These are phyloP conservation scores for Crocuta crocuta DNA, from an alignment of 2,113 vertebrate species.

Conservation along the genomic window DNA sequence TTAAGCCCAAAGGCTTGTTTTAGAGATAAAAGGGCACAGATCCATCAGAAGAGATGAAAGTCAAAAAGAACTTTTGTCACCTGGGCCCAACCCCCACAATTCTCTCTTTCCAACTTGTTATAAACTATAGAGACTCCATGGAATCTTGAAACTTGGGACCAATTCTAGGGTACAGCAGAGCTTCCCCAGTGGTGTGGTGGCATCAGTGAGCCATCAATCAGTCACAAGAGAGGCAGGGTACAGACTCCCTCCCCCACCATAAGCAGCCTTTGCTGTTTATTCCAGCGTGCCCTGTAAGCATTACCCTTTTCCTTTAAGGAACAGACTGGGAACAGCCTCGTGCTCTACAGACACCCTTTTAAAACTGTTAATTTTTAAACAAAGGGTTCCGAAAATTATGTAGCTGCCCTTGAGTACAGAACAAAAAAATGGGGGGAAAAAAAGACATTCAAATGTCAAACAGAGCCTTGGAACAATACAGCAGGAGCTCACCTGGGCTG, in stretches of 20 bases:
- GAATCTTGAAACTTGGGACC: constrained; percentile 21
- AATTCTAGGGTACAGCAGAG: neutral
- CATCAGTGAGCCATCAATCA: neutral
- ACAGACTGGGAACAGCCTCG: neutral
- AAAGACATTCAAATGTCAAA: constrained; percentile 35
- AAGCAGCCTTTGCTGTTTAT: neutral
- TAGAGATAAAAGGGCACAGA: neutral
- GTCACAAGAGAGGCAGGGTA: neutral
- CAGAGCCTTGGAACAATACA: neutral
- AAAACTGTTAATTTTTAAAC: constrained; percentile 38
- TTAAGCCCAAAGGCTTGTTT: constrained; percentile 9
- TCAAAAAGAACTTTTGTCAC: constrained; percentile 13
- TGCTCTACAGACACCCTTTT: neutral
- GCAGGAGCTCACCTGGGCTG: neutral
- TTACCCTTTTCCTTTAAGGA: neutral
- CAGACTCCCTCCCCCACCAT: neutral
- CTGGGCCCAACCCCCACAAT: neutral
- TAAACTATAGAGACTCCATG: neutral
- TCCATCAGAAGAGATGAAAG: neutral
- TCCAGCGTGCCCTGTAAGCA: neutral
- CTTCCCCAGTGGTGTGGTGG: neutral
- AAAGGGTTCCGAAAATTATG: neutral
- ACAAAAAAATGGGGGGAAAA: neutral
- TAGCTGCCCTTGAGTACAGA: constrained; percentile 20
- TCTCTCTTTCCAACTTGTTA: constrained; percentile 26